Conservation (phyloP, 2,113 vertebrate species). For the Dipodomys spectabilis region DNA sequence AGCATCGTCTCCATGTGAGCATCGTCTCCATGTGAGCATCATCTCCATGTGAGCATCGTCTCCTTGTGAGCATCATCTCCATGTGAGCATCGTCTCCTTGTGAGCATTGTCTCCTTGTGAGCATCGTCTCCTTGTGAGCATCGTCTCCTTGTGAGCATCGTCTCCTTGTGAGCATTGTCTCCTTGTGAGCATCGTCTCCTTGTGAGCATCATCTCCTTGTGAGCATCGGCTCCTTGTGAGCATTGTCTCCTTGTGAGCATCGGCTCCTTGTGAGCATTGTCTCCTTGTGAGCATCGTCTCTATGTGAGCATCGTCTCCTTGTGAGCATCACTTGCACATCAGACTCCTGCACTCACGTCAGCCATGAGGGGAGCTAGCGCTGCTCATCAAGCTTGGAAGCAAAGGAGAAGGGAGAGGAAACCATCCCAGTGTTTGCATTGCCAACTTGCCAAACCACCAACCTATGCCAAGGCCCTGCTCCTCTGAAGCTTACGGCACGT, state of each 20-base stretch:
- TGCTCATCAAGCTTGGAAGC: neutral
- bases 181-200: rapidly evolving
- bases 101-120: rapidly evolving
- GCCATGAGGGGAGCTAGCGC: rapidly evolving
- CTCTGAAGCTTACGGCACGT: rapidly evolving
- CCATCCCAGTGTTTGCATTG: neutral
- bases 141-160: rapidly evolving
- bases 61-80: rapidly evolving
- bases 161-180: neutral
- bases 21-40: rapidly evolving
- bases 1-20: too few relatives aligned
- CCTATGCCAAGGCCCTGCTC: rapidly evolving
- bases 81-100: neutral
- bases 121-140: too few relatives aligned
- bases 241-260: rapidly evolving
- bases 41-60: too few relatives aligned
- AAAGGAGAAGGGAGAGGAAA: neutral
- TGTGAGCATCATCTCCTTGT: neutral
- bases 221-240: rapidly evolving
- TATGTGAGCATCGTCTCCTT: rapidly evolving
- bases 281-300: neutral
- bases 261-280: too few relatives aligned
- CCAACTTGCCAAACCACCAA: neutral
- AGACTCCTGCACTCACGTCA: neutral
- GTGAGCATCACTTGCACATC: neutral